phyloP scores from a whole-genome alignment of 2,888 invertebrate species.

The Eupithecia abbreviata region DNA sequence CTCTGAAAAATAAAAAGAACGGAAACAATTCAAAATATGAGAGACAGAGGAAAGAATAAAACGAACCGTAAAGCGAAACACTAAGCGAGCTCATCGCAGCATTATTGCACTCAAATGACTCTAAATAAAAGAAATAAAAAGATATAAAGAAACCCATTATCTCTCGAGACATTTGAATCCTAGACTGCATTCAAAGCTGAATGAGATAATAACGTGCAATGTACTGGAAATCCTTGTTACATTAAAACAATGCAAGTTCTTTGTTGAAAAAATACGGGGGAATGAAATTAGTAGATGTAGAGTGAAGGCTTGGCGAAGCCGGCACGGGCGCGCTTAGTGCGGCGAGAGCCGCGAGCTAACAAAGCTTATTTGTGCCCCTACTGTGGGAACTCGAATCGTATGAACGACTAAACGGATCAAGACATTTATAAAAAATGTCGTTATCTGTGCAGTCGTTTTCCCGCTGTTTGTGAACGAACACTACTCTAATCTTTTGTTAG shows the following conservation, averaged over 20 bases:
- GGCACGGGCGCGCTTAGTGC: slow-evolving; percentile 42
- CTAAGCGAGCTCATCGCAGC: slow-evolving; percentile 19
- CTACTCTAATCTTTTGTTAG: too few species aligned
- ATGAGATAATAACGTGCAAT: slow-evolving; percentile 42
- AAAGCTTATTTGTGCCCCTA: slow-evolving; percentile 67
- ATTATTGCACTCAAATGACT: slow-evolving; percentile 29
- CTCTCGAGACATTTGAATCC: slow-evolving; percentile 32
- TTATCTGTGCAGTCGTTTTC: neutral
- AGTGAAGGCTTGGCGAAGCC: slow-evolving; percentile 42
- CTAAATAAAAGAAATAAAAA: slow-evolving; percentile 36
- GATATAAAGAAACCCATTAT: slow-evolving; percentile 35
- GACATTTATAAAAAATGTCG: too few species aligned
- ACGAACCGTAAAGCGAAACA: slow-evolving; percentile 9
- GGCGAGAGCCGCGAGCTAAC: slow-evolving; percentile 54
- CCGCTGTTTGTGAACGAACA: neutral
- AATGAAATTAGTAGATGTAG: slow-evolving; percentile 55
- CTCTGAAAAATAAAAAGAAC: neutral
- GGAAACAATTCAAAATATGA: slow-evolving; percentile 8
- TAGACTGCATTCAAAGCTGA: slow-evolving; percentile 25
- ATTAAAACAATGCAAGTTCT: slow-evolving; percentile 44
- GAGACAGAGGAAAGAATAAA: neutral
- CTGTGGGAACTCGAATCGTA: slow-evolving; percentile 46
- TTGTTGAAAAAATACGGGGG: slow-evolving; percentile 43
- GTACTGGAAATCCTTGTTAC: slow-evolving; percentile 43
- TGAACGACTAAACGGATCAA: too few species aligned